Evolutionary conservation across 2,113 vertebrate species (phyloP).

Genomic region (Toxotes chatareus): DNA sequence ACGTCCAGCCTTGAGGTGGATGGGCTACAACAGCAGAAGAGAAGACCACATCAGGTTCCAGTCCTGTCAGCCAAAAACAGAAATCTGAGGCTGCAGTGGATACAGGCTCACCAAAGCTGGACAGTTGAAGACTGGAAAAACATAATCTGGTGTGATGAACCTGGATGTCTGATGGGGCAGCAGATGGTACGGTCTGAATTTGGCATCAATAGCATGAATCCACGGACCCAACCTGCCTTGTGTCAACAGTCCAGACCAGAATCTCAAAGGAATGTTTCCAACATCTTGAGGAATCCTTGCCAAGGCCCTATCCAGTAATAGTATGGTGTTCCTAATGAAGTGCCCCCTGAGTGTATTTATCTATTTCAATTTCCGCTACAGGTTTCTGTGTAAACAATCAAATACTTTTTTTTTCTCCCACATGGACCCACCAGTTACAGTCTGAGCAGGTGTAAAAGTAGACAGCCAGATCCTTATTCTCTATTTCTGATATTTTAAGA

Average conservation of each 20-base stretch:
- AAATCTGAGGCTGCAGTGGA: neutral
- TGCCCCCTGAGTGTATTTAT: too few species aligned
- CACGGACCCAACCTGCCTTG: neutral
- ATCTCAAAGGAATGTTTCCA: too few species aligned
- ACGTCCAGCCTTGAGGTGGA: neutral
- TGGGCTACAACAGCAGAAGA: neutral
- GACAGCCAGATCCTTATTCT: neutral
- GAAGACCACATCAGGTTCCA: neutral
- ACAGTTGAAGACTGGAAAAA: neutral
- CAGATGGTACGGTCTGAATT: neutral
- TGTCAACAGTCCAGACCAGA: neutral
- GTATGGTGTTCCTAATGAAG: too few species aligned
- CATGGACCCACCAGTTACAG: neutral
- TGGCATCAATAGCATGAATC: neutral
- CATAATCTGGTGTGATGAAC: neutral
- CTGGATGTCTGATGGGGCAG: neutral
- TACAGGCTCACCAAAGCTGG: neutral
- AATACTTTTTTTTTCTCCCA: neutral
- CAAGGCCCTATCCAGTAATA: too few species aligned
- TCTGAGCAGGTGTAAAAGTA: neutral
- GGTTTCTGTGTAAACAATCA: constrained; percentile 12
- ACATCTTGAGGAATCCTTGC: too few species aligned
- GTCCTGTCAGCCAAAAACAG: neutral
- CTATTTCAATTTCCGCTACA: too few species aligned
- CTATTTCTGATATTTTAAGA: neutral